A percentile compares a stretch with the other conserved stretches of the same genome.
These are phyloP conservation scores for Upupa epops DNA, from an alignment of 2,113 vertebrate genomes.

Conservation along the genomic window DNA sequence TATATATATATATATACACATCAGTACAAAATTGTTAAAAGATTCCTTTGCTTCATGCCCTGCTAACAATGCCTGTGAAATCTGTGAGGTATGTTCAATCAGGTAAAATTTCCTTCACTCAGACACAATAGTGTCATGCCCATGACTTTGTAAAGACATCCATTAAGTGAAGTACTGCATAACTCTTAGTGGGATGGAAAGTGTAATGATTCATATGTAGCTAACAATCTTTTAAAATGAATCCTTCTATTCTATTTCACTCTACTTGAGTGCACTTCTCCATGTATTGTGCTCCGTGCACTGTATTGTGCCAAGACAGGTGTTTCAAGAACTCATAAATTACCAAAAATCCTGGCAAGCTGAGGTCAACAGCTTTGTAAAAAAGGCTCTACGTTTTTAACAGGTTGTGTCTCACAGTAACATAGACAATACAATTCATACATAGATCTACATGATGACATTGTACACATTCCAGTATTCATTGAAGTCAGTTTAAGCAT, in stretches of 20 bases:
- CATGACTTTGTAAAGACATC: neutral
- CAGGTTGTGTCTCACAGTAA: neutral
- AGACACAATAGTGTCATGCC: neutral
- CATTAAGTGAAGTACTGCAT: neutral
- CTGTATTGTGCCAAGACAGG: neutral
- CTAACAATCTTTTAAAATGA: neutral
- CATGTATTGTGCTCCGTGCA: neutral
- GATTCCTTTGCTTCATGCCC: accelerated
- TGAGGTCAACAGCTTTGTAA: neutral
- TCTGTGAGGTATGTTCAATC: neutral
- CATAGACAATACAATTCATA: neutral
- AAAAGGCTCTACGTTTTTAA: neutral
- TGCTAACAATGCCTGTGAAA: neutral
- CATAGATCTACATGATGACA: neutral
- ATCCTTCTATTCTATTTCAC: neutral
- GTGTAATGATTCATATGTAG: neutral
- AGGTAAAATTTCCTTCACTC: neutral
- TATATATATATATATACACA: neutral
- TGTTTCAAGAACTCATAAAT: neutral
- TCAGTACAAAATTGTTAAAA: neutral
- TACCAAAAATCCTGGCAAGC: neutral
- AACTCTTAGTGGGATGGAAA: neutral
- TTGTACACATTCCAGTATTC: neutral
- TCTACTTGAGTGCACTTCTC: neutral
- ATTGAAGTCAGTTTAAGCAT: neutral